Conservation (phyloP, 2,888 invertebrate genomes). For the Cheilosia impressa region DNA sequence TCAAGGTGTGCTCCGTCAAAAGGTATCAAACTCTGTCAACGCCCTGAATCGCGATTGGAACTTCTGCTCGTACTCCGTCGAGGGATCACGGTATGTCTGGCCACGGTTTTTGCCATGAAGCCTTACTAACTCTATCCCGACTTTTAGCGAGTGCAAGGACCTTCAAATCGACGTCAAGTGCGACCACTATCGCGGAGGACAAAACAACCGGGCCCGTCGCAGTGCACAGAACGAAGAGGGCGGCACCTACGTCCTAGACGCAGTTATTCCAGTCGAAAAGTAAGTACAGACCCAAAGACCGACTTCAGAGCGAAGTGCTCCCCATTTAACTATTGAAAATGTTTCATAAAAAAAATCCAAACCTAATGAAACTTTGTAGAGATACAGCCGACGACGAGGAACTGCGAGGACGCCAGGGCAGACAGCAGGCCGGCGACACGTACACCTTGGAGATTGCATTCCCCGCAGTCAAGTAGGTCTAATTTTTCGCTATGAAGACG, state of each 20-base stretch:
- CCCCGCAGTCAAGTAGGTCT: slow-evolving; percentile 94
- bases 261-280: slow-evolving; percentile 93
- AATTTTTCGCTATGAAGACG: slow-evolving; percentile 32
- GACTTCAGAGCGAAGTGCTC: neutral
- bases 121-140: neutral
- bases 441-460: slow-evolving; percentile 96
- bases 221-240: slow-evolving; percentile 86
- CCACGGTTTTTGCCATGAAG: neutral
- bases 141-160: slow-evolving; percentile 92
- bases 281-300: slow-evolving; percentile 86
- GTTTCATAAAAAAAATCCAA: slow-evolving; percentile 33
- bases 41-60: slow-evolving; percentile 97
- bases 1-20: slow-evolving; percentile 94
- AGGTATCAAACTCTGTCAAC: slow-evolving; percentile 94
- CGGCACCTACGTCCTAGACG: slow-evolving; percentile 92
- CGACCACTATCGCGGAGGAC: slow-evolving; percentile 87
- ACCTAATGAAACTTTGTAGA: slow-evolving; percentile 79
- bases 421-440: slow-evolving; percentile 92
- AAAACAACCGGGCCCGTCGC: slow-evolving; percentile 87
- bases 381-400: slow-evolving; percentile 78
- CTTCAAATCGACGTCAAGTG: slow-evolving; percentile 96
- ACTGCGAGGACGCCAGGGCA: slow-evolving; percentile 88
- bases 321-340: neutral
- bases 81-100: slow-evolving; percentile 86
- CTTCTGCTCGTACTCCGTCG: slow-evolving; percentile 95